Evolutionary conservation across 1,140 invertebrate species (phyloP), one percentile per base, ranked within the genome.

Genomic region (Meteorus sp.): DNA sequence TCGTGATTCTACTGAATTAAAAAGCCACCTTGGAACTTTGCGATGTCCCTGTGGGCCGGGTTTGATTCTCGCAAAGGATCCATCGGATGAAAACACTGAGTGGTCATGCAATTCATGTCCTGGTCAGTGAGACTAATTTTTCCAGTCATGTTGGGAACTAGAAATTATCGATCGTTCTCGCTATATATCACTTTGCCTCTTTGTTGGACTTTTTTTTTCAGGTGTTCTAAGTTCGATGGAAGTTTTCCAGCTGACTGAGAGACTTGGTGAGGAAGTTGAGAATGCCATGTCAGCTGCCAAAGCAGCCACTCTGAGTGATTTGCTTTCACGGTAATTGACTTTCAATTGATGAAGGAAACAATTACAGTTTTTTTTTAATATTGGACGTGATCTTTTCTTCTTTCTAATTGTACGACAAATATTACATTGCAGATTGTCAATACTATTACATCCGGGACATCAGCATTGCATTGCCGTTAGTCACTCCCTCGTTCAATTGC

Each of bases 391-490:
- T 17, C 13, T 33, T 37, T 41, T 27, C 29, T 54, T 43, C 33
- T 27, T 54, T 54, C 13, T 7, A 44, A 20, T 53, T 22, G 7
- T 50, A 51, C 5, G 31, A 27, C n/a, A 41, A 44, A 44, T 22
- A 31, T 51, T 25, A 31, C 60, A 45, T 62, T 73, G 51, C 9
- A 85, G 83, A 41, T 83, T 88, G 0, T 83, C 79, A 1, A 79
- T 83, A 19, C 84, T 91, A 63, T 75, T 93, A 35, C 91, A 93
- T 78, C 85, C 86, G 0, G 87, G 91, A 69, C 91, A 94, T 75
- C 93, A 91, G 72, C 89, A 91, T 66, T 84, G 89, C 60, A 90
- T 89, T 64, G 85, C 86, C 2, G 82, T 92, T 9, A 88, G 89
- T 65, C 92, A 94, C 74, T 89, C 89, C 0, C 74, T 94, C 29